phyloP scores from a whole-genome alignment of 2,797 vertebrate genomes.

The Decapterus maruadsi region DNA sequence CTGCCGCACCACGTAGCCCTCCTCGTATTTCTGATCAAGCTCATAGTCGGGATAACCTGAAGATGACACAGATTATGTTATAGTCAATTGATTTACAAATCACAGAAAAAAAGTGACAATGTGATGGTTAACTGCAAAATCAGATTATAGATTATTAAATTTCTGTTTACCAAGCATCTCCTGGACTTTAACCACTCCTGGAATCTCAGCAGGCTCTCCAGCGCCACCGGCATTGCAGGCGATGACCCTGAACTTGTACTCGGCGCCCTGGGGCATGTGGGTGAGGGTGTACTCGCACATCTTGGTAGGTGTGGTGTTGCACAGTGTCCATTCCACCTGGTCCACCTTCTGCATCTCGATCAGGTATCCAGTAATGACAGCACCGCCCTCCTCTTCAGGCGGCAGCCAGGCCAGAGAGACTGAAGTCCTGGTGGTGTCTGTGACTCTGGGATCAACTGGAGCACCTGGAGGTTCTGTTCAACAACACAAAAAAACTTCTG shows the following conservation, averaged over 20 bases:
- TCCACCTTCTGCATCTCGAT: conserved; percentile 99
- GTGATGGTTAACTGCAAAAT: background rate
- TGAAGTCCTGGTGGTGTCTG: conserved; percentile 96
- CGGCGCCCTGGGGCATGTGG: conserved; percentile 97
- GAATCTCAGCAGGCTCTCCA: conserved; percentile 95
- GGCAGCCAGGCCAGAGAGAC: conserved; percentile 96
- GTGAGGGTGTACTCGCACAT: conserved; percentile 98
- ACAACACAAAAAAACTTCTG: conserved; percentile 30
- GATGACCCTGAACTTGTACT: conserved; percentile 96
- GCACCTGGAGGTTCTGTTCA: conserved; percentile 92
- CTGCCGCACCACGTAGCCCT: conserved; percentile 96
- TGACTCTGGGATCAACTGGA: conserved; percentile 94
- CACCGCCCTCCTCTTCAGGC: conserved; percentile 96
- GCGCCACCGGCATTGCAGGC: conserved; percentile 97
- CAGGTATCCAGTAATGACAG: conserved; percentile 93
- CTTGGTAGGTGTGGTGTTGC: conserved; percentile 98
- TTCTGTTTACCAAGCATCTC: conserved; percentile 96
- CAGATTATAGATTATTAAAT: background rate
- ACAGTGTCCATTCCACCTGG: conserved; percentile 99
- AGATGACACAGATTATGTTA: background rate
- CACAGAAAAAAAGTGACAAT: background rate
- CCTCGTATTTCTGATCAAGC: conserved; percentile 93
- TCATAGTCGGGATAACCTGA: conserved; percentile 97
- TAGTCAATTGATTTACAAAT: background rate
- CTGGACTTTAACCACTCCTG: conserved; percentile 96